These are phyloP conservation scores for Ephialtes manifestator DNA, from an alignment of 2,888 invertebrate genomes.

Conservation along the genomic window DNA sequence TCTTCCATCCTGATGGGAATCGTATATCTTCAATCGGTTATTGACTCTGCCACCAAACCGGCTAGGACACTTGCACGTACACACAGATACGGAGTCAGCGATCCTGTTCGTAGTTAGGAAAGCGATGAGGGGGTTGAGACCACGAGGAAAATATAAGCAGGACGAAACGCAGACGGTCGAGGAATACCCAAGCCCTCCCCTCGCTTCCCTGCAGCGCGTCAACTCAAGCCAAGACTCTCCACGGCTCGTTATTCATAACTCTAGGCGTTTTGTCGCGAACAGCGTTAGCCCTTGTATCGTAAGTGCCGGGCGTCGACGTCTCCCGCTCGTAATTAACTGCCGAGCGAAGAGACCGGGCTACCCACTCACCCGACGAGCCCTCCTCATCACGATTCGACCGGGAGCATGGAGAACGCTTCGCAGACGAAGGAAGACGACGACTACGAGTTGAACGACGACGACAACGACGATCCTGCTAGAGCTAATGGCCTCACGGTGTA, in stretches of 20 bases:
- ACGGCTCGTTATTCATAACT: slow-evolving; percentile 70
- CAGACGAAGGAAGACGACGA: slow-evolving; percentile 50
- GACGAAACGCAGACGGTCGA: slow-evolving; percentile 36
- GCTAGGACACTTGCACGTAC: slow-evolving; percentile 30
- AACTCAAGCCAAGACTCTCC: slow-evolving; percentile 65
- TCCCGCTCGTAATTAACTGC: slow-evolving; percentile 71
- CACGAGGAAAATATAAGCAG: slow-evolving; percentile 33
- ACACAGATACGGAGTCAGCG: background rate
- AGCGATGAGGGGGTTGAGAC: slow-evolving; percentile 35
- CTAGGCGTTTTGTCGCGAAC: slow-evolving; percentile 76
- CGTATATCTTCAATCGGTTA: slow-evolving; percentile 61
- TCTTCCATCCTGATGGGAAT: slow-evolving; percentile 59
- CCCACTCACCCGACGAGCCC: slow-evolving; percentile 58
- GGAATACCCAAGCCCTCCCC: slow-evolving; percentile 25
- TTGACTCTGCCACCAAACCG: slow-evolving; percentile 58
- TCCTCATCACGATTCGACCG: slow-evolving; percentile 64
- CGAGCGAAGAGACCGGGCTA: slow-evolving; percentile 55
- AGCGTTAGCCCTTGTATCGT: slow-evolving; percentile 79
- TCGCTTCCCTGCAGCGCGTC: slow-evolving; percentile 38
- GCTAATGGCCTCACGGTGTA: slow-evolving; percentile 69
- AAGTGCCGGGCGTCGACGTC: slow-evolving; percentile 72
- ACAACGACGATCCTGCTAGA: slow-evolving; percentile 58
- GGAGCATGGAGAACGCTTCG: slow-evolving; percentile 16
- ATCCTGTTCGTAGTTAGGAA: slow-evolving; percentile 38
- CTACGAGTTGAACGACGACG: slow-evolving; percentile 52